Percentiles rank a stretch among this genome's conserved stretches.
Evolutionary conservation across 2,113 vertebrate species (phyloP).

Genomic region (Trinectes maculatus): DNA sequence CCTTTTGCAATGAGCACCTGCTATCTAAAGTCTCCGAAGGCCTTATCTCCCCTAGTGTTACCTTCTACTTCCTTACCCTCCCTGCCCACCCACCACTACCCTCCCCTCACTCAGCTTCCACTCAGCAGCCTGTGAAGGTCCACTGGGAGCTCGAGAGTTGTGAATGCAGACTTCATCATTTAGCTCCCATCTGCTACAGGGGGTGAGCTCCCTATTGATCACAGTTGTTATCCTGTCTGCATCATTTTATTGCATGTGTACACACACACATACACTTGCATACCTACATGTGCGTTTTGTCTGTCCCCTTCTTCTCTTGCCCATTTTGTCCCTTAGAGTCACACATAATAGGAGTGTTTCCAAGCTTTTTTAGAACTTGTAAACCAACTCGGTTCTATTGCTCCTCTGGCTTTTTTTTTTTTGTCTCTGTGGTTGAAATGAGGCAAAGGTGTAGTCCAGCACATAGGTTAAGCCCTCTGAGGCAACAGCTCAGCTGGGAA

Average conservation of each 20-base stretch:
- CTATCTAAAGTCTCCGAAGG: conserved; percentile 55
- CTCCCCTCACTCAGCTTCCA: conserved; percentile 82
- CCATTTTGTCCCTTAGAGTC: conserved; percentile 17
- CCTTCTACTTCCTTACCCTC: conserved; percentile 8
- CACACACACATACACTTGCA: conserved; percentile 7
- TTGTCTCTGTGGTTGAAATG: neutral
- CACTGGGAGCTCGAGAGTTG: conserved; percentile 88
- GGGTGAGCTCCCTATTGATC: conserved; percentile 83
- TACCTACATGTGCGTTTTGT: conserved; percentile 1
- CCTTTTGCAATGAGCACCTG: conserved; percentile 55
- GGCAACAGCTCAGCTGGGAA: conserved; percentile 27
- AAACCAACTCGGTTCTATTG: conserved; percentile 17
- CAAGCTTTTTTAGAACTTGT: neutral
- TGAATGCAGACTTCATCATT: conserved; percentile 88
- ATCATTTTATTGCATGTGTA: conserved; percentile 39
- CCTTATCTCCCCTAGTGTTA: conserved; percentile 47
- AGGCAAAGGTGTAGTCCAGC: neutral
- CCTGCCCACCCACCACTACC: conserved; percentile 51
- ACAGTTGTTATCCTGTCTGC: conserved; percentile 55
- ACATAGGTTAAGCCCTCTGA: neutral
- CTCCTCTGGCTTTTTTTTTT: neutral
- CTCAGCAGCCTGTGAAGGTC: conserved; percentile 80
- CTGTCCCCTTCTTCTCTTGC: neutral
- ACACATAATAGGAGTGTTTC: conserved; percentile 25
- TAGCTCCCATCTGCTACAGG: conserved; percentile 91